Evolutionary conservation across 2,888 invertebrate genomes (phyloP), one percentile per base, ranked within the genome.

Genomic region (Xanthorhoe spadicearia): DNA sequence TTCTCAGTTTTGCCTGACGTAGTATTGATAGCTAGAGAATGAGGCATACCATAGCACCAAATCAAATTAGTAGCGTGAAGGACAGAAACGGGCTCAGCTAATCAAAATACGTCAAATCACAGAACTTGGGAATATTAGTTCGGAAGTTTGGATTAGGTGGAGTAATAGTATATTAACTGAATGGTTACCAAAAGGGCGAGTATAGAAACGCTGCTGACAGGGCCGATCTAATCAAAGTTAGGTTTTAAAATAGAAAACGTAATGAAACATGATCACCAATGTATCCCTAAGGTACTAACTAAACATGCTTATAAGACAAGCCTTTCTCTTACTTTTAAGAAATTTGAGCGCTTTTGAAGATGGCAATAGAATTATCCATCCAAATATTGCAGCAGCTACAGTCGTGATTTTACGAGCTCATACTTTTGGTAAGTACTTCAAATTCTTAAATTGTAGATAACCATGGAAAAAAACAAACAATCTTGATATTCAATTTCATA

Each of bases 1-100:
- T 84, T 51, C 50, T 43, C 38, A 56, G 38, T 56, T 62, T 62
- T 28, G 54, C 13, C 38, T 43, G 38, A 48, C 38, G 43, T 13
- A 52, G 19, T 38, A 23, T 13, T 43, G 32, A 32, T 32, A 32
- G 32, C 32, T 43, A 13, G 38, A 13, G 38, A 43, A 43, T 5
- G 13, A 43, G 38, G 38, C 13, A 43, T 43, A 43, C 38, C 38
- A 43, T 13, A 43, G 38, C 38, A 13, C 3, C n/a, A n/a, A n/a
- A 43, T 13, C 10, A 43, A 43, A 43, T 43, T 43, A 13, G 38
- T 43, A 43, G 38, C 38, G 38, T 43, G 38, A 43, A 43, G 38
- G 38, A 43, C 13, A 13, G 13, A 43, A 43, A 9, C 13, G 13
- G 13, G 38, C 1, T 43, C 32, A 13, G 13, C 13, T 38, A 38